phyloP scores from a whole-genome alignment of 2,888 invertebrate species.

The Gerris lacustris region DNA sequence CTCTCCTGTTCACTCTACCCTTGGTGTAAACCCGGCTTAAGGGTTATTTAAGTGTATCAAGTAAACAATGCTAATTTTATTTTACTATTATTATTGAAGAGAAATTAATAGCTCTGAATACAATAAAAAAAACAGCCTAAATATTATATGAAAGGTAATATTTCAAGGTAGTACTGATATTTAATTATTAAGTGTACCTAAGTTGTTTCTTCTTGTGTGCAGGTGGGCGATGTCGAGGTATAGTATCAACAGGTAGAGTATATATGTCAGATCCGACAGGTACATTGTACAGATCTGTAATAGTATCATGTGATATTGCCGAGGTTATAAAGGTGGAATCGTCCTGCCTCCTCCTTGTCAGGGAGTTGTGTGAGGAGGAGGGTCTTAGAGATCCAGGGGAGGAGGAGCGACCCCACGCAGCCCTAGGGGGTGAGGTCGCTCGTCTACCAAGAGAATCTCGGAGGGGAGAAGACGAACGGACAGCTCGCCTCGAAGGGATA shows the following conservation, averaged over 20 bases:
- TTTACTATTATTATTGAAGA: too few relatives aligned
- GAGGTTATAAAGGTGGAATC: slow-evolving; percentile 80
- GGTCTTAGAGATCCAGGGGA: slow-evolving; percentile 61
- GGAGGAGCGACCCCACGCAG: slow-evolving; percentile 33
- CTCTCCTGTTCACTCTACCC: too few relatives aligned
- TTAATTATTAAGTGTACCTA: too few relatives aligned
- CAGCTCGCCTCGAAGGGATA: slow-evolving; percentile 45
- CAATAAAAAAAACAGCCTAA: too few relatives aligned
- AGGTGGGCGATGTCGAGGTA: slow-evolving; percentile 37
- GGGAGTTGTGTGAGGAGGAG: slow-evolving; percentile 74
- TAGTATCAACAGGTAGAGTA: slow-evolving; percentile 71
- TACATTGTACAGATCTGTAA: slow-evolving; percentile 73
- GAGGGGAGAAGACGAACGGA: slow-evolving; percentile 43
- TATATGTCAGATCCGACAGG: slow-evolving; percentile 81
- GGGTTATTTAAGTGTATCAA: too few relatives aligned
- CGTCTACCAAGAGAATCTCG: slow-evolving; percentile 61
- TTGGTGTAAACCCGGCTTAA: too few relatives aligned
- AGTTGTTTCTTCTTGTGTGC: too few relatives aligned
- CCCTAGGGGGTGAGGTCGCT: slow-evolving; percentile 55
- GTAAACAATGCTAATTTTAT: too few relatives aligned
- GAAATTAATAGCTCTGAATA: too few relatives aligned
- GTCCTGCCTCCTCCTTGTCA: slow-evolving; percentile 56
- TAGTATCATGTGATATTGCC: slow-evolving; percentile 74
- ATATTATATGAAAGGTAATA: too few relatives aligned
- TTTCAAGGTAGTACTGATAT: too few relatives aligned